Percentiles rank a stretch among this genome's conserved stretches.
phyloP scores from a whole-genome alignment of 1,140 invertebrate genomes.

The Hycleus cichorii region DNA sequence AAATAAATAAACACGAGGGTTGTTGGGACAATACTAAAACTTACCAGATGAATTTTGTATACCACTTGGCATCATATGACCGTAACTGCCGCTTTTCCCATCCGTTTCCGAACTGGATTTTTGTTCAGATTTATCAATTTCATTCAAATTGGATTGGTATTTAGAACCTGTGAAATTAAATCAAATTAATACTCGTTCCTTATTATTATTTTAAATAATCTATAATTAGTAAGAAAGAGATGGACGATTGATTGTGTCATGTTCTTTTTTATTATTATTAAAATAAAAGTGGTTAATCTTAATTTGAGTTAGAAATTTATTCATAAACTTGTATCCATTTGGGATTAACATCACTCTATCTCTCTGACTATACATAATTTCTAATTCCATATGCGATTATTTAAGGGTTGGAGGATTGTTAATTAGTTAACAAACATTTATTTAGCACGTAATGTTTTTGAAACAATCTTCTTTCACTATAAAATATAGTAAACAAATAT shows the following conservation, averaged over 20 bases:
- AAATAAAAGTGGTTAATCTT: slow-evolving; percentile 4
- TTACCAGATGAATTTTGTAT: slow-evolving; percentile 20
- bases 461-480: no score
- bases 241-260: no score
- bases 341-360: slow-evolving; percentile 5
- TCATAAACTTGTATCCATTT: slow-evolving; percentile 12
- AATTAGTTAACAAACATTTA: slow-evolving; percentile 1
- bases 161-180: slow-evolving; percentile 47
- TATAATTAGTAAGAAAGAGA: no score
- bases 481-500: no score
- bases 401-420: slow-evolving; percentile 6
- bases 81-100: slow-evolving; percentile 36
- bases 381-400: slow-evolving; percentile 9
- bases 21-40: not conserved
- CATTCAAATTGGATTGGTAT: slow-evolving; percentile 60
- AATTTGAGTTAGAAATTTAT: slow-evolving; percentile 12
- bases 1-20: no score
- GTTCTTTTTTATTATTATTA: no score
- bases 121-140: slow-evolving; percentile 63
- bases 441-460: no score
- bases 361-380: slow-evolving; percentile 3
- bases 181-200: not conserved
- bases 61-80: slow-evolving; percentile 31
- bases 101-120: slow-evolving; percentile 50
- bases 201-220: no score